These are phyloP conservation scores for Todus mexicanus DNA, from an alignment of 2,797 vertebrate genomes.

Conservation along the genomic window DNA sequence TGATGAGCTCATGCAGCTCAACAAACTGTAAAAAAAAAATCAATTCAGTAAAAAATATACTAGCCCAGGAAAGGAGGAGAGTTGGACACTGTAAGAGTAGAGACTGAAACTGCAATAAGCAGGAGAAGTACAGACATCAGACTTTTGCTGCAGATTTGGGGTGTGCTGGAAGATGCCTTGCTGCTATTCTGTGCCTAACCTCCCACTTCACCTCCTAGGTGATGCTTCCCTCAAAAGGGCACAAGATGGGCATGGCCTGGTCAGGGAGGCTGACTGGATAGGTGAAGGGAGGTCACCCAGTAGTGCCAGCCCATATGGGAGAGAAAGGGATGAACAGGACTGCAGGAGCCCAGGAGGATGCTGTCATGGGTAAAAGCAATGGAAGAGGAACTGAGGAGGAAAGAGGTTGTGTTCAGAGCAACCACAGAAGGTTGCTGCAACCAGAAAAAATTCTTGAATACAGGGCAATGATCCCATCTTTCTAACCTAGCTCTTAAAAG, in stretches of 20 bases:
- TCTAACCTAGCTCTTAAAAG: not conserved
- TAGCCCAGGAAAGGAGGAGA: not conserved
- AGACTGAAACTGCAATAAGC: not conserved
- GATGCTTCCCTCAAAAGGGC: not conserved
- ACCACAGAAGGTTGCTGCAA: not conserved
- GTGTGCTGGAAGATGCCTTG: not conserved
- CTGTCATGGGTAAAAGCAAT: not conserved
- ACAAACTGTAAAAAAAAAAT: not conserved
- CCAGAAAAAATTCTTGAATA: not conserved
- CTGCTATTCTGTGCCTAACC: not conserved
- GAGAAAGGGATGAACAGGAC: not conserved
- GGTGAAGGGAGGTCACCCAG: not conserved
- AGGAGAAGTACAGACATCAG: not conserved
- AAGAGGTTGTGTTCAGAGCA: not conserved
- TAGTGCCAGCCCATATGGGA: not conserved
- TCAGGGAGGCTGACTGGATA: not conserved
- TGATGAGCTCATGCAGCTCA: not conserved
- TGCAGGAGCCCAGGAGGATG: not conserved
- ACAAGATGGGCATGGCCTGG: rapidly evolving
- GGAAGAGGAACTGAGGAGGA: not conserved
- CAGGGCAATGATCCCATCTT: not conserved
- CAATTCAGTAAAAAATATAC: not conserved
- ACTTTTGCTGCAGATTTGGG: not conserved
- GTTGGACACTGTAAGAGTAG: not conserved
- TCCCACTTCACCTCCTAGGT: not conserved